phyloP scores from a whole-genome alignment of 1,140 invertebrate genomes.

The Calliopsis andreniformis region DNA sequence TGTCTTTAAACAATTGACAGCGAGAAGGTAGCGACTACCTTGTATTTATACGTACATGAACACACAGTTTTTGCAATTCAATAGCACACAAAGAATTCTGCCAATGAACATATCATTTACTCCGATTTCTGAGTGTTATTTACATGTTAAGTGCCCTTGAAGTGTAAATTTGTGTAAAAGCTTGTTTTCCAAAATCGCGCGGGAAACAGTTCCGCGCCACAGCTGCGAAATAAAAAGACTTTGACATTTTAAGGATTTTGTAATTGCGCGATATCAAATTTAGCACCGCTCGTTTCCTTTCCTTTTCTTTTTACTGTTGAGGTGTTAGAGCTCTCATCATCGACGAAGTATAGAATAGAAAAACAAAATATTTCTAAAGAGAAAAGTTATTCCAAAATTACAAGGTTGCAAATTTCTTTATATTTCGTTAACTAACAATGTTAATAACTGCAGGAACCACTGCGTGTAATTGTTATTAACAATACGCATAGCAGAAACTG shows the following conservation, averaged over 20 bases:
- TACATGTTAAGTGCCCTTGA: conserved; percentile 45
- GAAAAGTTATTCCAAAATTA: too few species aligned
- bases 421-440: too few species aligned
- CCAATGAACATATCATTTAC: conserved; percentile 42
- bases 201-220: background rate
- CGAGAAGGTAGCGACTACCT: conserved; percentile 11
- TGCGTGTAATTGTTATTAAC: too few species aligned
- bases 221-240: conserved; percentile 21
- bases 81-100: conserved; percentile 39
- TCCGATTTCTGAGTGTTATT: conserved; percentile 34
- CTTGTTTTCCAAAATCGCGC: background rate
- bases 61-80: conserved; percentile 10
- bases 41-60: conserved; percentile 12
- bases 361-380: too few species aligned
- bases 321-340: too few species aligned
- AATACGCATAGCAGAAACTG: too few species aligned
- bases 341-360: too few species aligned
- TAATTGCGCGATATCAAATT: too few species aligned
- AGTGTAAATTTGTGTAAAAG: conserved; percentile 19
- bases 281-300: too few species aligned
- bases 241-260: conserved; percentile 11
- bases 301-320: too few species aligned
- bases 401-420: too few species aligned
- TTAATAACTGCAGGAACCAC: too few species aligned
- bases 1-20: conserved; percentile 14